phyloP scores from a whole-genome alignment of 2,113 vertebrate species.

The Columba janthina region DNA sequence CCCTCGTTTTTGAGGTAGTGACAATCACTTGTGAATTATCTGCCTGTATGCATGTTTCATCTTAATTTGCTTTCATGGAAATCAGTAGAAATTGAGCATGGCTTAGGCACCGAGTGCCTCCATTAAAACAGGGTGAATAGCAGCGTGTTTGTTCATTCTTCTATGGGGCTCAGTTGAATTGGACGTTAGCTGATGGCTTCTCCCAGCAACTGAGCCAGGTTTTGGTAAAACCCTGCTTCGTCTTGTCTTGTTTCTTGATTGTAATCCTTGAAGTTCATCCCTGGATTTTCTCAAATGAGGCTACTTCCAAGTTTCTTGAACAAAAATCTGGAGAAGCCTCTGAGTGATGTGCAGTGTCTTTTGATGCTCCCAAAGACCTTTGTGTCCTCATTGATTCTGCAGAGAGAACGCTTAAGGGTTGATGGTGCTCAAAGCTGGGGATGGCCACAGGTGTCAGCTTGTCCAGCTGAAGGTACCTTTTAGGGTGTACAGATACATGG shows the following conservation, averaged over 20 bases:
- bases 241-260: neutral
- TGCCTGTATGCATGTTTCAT: neutral
- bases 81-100: neutral
- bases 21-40: neutral
- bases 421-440: neutral
- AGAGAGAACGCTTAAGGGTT: neutral
- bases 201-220: neutral
- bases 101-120: neutral
- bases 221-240: neutral
- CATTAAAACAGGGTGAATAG: neutral
- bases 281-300: neutral
- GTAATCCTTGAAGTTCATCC: neutral
- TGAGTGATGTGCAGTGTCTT: neutral
- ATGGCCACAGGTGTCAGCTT: neutral
- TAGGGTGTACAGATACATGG: neutral
- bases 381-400: neutral
- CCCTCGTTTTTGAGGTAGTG: neutral
- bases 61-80: neutral
- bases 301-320: neutral
- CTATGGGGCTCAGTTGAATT: neutral
- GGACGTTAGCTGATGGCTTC: neutral
- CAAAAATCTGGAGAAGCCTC: neutral
- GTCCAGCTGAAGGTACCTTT: neutral
- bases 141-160: fast-evolving
- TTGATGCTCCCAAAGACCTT: neutral